Conservation (phyloP, 2,888 invertebrate species). For the Hesperia comma region DNA sequence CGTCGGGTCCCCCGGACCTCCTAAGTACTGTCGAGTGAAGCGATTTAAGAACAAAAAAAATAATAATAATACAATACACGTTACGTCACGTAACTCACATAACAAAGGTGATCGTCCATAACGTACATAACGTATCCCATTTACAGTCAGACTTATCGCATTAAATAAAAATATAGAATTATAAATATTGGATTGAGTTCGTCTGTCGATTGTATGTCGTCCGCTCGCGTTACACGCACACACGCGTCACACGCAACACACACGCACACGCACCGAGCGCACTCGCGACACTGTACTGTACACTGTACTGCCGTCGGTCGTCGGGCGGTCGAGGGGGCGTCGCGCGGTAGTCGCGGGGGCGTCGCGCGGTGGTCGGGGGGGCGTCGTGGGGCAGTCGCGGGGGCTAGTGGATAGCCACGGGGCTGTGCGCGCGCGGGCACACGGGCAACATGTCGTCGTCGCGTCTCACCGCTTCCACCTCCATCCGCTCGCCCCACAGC, state of each 20-base stretch:
- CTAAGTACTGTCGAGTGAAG: constrained; percentile 79
- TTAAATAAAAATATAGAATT: constrained; percentile 82
- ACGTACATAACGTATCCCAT: constrained; percentile 71
- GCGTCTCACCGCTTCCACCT: constrained; percentile 73
- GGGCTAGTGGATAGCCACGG: constrained; percentile 92
- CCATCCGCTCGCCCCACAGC: constrained; percentile 90
- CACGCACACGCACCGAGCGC: constrained; percentile 8
- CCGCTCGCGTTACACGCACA: constrained; percentile 36
- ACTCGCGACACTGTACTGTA: constrained; percentile 27
- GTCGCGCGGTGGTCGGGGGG: constrained; percentile 19
- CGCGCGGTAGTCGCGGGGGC: constrained; percentile 41
- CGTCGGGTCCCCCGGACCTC: constrained; percentile 64
- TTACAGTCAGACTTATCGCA: constrained; percentile 82
- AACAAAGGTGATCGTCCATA: constrained; percentile 67
- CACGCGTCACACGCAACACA: constrained; percentile 26
- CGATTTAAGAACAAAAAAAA: constrained; percentile 65
- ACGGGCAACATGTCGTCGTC: constrained; percentile 90
- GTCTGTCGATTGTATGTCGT: constrained; percentile 43
- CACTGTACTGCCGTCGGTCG: too few relatives aligned
- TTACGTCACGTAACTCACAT: constrained; percentile 72
- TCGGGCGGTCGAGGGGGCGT: constrained; percentile 20
- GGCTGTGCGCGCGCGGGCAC: constrained; percentile 93
- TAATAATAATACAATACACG: constrained; percentile 67
- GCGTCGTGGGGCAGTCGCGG: too few relatives aligned
- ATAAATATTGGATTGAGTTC: constrained; percentile 78